Evolutionary conservation across 2,888 invertebrate genomes (phyloP).

Genomic region (Spodoptera picta): DNA sequence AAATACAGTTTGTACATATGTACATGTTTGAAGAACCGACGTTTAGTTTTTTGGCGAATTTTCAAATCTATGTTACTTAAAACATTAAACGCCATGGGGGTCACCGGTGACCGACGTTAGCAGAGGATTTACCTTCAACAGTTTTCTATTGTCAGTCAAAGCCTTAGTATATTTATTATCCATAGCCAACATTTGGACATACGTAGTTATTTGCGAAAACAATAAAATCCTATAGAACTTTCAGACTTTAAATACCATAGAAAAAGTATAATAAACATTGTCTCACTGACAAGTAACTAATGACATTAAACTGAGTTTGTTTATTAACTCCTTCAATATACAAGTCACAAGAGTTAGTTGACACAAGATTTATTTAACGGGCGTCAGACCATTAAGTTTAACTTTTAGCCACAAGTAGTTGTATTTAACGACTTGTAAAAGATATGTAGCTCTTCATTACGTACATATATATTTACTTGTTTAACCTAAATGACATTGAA

Average conservation of each 20-base stretch:
- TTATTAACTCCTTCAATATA: constrained; percentile 35
- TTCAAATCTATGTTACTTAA: too few species aligned
- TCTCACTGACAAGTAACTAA: constrained; percentile 22
- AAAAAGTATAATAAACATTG: constrained; percentile 7
- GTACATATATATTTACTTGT: constrained; percentile 22
- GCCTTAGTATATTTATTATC: too few species aligned
- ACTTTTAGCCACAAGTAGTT: constrained; percentile 45
- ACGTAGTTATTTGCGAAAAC: too few species aligned
- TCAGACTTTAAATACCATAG: background rate
- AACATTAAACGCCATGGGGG: too few species aligned
- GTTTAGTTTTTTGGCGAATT: too few species aligned
- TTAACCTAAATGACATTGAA: constrained; percentile 20
- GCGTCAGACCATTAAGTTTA: constrained; percentile 44
- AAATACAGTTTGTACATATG: too few species aligned
- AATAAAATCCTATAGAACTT: too few species aligned
- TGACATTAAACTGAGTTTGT: constrained; percentile 36
- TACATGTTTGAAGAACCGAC: too few species aligned
- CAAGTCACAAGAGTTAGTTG: constrained; percentile 26
- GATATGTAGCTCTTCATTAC: constrained; percentile 29
- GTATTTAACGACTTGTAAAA: constrained; percentile 43
- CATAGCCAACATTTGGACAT: too few species aligned
- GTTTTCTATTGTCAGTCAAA: too few species aligned
- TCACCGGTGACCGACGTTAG: too few species aligned
- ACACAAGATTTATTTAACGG: constrained; percentile 48
- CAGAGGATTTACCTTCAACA: too few species aligned